Percentiles rank a stretch among this genome's conserved stretches.
phyloP scores from a whole-genome alignment of 2,888 invertebrate species.

The Cepaea hortensis region DNA sequence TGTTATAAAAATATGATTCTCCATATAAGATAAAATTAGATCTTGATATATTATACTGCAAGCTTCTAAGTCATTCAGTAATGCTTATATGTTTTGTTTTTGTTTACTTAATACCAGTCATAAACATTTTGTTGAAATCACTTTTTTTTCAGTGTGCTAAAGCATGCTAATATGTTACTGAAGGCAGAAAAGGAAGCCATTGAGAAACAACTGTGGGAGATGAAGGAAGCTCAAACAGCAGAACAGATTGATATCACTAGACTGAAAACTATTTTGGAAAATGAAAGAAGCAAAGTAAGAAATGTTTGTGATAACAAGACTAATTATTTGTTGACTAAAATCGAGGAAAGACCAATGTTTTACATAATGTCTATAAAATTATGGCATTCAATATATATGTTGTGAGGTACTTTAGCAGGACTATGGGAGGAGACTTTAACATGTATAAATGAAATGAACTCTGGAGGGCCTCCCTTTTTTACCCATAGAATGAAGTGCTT shows the following conservation, averaged over 20 bases:
- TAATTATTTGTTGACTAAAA: neutral
- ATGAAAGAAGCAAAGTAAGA: slow-evolving; percentile 87
- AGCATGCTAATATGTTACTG: slow-evolving; percentile 84
- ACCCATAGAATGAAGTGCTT: no score
- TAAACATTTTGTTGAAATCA: neutral
- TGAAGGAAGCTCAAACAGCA: slow-evolving; percentile 83
- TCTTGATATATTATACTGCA: no score
- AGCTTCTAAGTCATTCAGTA: no score
- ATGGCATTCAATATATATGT: neutral
- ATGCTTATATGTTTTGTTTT: neutral
- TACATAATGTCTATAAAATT: neutral
- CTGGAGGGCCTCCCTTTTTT: no score
- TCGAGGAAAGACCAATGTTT: no score
- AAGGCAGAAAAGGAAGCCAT: slow-evolving; percentile 85
- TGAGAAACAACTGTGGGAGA: slow-evolving; percentile 83
- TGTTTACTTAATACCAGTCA: neutral
- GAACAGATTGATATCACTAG: slow-evolving; percentile 88
- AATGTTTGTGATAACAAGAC: neutral
- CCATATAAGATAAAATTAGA: no score
- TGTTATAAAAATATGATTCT: no score
- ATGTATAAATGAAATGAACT: no score
- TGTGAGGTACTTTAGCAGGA: no score
- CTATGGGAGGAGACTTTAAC: no score
- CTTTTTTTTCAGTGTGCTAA: slow-evolving; percentile 78
- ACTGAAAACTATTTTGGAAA: slow-evolving; percentile 86